Evolutionary conservation across 2,797 vertebrate species (phyloP), one percentile per base, ranked within the genome.

Genomic region (Carduelis carduelis): DNA sequence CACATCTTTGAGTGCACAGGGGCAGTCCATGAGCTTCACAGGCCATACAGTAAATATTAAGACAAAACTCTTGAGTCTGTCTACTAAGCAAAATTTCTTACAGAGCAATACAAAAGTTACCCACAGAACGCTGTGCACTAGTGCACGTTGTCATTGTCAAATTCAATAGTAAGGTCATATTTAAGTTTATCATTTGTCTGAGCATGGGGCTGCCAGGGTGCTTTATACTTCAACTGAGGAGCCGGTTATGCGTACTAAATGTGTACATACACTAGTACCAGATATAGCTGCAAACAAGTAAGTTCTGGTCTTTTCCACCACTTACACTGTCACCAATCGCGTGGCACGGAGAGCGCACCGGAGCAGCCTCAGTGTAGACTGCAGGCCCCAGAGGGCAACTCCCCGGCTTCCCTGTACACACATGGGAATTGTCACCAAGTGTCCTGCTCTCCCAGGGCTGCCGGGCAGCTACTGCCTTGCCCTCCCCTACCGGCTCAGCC

Each of bases 21-120:
- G 2, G 5, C 12, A 49, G 32, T 5, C 23, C n/a, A 2, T 2
- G 28, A 64, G 10, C 13, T 66, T 2, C 30, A n/a, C 0, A 6
- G 12, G 20, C 0, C 3, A 28, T 5, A 55, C 2, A 13, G 8
- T 1, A 28, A 8, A 18, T 14, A 46, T 8, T 24, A 30, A 65
- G n/a, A 49, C 11, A 60, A 23, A 85, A 16, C 26, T 68, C 3
- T 37, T 37, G 7, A 47, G 19, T 13, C 5, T 4, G 0, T 20
- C 35, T 28, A 16, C 15, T 13, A 53, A 41, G 4, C 6, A 64
- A 56, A 16, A 60, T 26, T 52, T n/a, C 22, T 11, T 35, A 34
- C 8, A 26, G 17, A 59, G 13, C 59, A 83, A 59, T 15, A 44
- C 0, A 12, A 65, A 59, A 50, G 16, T 22, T 41, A 78, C 20